Conservation (phyloP, 2,888 invertebrate species). For the Pycnomerus fuliginosus region DNA sequence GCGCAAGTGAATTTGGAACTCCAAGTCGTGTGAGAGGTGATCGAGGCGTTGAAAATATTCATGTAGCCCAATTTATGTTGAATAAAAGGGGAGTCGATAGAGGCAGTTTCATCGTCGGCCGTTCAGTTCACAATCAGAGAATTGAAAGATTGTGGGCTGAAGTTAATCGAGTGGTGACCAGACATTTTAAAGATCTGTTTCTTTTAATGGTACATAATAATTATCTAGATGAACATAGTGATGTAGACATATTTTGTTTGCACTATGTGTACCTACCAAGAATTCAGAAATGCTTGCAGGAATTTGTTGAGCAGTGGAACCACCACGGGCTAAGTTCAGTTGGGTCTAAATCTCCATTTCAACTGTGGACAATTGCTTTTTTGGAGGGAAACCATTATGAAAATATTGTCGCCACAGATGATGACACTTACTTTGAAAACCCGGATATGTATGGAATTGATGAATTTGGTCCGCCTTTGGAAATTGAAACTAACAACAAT, state of each 20-base stretch:
- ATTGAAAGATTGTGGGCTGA: constrained; percentile 23
- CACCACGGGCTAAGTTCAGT: constrained; percentile 15
- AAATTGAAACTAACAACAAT: constrained; percentile 12
- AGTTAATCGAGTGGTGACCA: constrained; percentile 17
- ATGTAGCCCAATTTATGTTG: constrained; percentile 21
- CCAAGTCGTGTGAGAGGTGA: constrained; percentile 22
- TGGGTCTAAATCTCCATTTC: constrained; percentile 13
- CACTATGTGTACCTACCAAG: constrained; percentile 16
- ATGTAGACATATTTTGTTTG: constrained; percentile 17
- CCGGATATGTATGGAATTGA: constrained; percentile 13
- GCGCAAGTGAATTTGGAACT: constrained; percentile 17
- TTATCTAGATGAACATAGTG: constrained; percentile 13
- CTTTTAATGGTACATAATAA: constrained; percentile 14
- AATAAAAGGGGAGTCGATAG: constrained; percentile 11
- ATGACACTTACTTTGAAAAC: constrained; percentile 10
- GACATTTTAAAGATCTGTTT: constrained; percentile 19
- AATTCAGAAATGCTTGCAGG: constrained; percentile 10
- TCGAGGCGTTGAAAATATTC: constrained; percentile 19
- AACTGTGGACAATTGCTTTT: constrained; percentile 17
- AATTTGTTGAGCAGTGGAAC: constrained; percentile 22
- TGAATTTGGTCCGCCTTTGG: constrained; percentile 10
- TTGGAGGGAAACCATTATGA: constrained; percentile 6
- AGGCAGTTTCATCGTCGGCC: constrained; percentile 22
- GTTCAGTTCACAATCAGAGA: constrained; percentile 23
- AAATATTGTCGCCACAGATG: constrained; percentile 5